Percentiles rank a stretch among this genome's conserved stretches.
These are phyloP conservation scores for Scrobipalpa atriplicella DNA, from an alignment of 2,888 invertebrate species.

Conservation along the genomic window DNA sequence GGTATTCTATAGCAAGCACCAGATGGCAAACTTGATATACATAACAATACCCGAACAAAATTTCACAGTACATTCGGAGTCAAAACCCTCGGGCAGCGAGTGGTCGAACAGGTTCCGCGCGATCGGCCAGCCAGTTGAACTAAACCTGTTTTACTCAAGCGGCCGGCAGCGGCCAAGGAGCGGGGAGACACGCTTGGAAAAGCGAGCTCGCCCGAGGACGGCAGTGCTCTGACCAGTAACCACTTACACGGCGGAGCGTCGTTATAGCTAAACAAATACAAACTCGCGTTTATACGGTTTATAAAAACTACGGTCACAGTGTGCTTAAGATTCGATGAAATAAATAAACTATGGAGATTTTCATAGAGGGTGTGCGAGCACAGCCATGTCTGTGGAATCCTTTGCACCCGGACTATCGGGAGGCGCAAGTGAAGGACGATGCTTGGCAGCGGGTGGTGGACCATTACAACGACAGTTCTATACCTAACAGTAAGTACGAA, in stretches of 20 bases:
- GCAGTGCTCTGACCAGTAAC: constrained; percentile 18
- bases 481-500: constrained; percentile 61
- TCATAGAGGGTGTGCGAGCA: constrained; percentile 67
- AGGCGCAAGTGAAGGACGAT: constrained; percentile 63
- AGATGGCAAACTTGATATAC: constrained; percentile 28
- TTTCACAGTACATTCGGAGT: constrained; percentile 15
- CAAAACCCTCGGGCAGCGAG: constrained; percentile 18
- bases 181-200: constrained; percentile 49
- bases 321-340: neutral
- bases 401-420: constrained; percentile 67
- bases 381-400: constrained; percentile 75
- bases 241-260: neutral
- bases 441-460: constrained; percentile 72
- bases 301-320: neutral
- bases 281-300: neutral
- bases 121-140: constrained; percentile 35
- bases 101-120: constrained; percentile 26
- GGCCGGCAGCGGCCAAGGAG: constrained; percentile 38
- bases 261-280: neutral
- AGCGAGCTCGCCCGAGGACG: constrained; percentile 50
- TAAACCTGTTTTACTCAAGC: constrained; percentile 69
- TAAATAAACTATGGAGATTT: constrained; percentile 56
- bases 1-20: neutral
- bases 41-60: constrained; percentile 28
- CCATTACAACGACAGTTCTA: constrained; percentile 56